Conservation (phyloP, 2,888 invertebrate species). For the Papilio protenor region DNA sequence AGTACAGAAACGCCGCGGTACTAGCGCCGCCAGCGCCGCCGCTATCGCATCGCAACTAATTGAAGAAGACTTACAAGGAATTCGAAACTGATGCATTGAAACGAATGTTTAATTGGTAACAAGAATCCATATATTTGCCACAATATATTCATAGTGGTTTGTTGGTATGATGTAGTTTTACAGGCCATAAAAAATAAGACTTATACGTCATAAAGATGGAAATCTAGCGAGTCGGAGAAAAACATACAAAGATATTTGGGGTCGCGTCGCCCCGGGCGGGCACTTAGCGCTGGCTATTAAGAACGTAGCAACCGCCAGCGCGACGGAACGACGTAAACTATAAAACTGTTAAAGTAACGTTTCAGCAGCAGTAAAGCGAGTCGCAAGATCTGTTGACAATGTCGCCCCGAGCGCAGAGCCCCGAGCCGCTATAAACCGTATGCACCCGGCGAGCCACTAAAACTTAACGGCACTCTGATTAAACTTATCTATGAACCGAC, state of each 20-base stretch:
- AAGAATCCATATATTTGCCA: neutral
- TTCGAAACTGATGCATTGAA: neutral
- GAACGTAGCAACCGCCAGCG: constrained; percentile 79
- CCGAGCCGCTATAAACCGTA: constrained; percentile 80
- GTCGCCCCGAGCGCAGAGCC: constrained; percentile 73
- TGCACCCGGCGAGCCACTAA: constrained; percentile 80
- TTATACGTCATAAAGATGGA: constrained; percentile 78
- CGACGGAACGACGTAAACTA: constrained; percentile 82
- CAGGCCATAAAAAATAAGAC: constrained; percentile 65
- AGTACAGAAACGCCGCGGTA: constrained; percentile 56
- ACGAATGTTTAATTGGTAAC: constrained; percentile 7
- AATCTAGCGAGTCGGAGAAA: constrained; percentile 77
- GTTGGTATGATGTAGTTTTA: constrained; percentile 47
- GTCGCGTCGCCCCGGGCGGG: constrained; percentile 78
- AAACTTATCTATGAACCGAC: constrained; percentile 77
- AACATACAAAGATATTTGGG: constrained; percentile 74
- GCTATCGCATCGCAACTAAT: constrained; percentile 68
- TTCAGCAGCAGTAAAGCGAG: constrained; percentile 83
- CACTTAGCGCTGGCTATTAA: constrained; percentile 82
- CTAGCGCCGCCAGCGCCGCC: constrained; percentile 47
- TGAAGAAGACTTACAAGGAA: constrained; percentile 71
- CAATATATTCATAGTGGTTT: constrained; percentile 27
- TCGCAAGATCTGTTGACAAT: constrained; percentile 84
- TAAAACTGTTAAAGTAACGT: constrained; percentile 84
- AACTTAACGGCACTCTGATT: constrained; percentile 83